These are phyloP conservation scores for Chamaetylas fuelleborni DNA, from an alignment of 2,113 vertebrate genomes.

Conservation along the genomic window DNA sequence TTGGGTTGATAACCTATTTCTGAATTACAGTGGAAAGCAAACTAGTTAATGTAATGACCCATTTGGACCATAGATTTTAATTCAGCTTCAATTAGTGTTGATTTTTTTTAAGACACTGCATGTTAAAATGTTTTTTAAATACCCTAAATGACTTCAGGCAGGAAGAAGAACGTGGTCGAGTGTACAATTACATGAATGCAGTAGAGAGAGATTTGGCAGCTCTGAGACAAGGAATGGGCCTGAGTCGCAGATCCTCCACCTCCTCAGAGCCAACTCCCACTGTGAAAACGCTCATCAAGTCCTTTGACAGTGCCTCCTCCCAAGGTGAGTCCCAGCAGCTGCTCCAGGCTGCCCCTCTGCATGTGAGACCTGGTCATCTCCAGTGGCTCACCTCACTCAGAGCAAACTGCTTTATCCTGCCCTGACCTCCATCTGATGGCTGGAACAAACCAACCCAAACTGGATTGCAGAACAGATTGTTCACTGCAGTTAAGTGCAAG, in stretches of 20 bases:
- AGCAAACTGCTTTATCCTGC: neutral
- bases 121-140: neutral
- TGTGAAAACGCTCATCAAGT: slow-evolving; percentile 96
- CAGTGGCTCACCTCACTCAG: neutral
- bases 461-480: neutral
- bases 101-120: neutral
- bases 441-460: neutral
- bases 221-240: slow-evolving; percentile 91
- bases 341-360: neutral
- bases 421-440: neutral
- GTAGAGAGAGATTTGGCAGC: slow-evolving; percentile 93
- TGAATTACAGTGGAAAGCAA: neutral
- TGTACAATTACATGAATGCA: slow-evolving; percentile 97
- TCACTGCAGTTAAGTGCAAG: neutral
- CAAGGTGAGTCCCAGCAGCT: slow-evolving; percentile 76
- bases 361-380: neutral
- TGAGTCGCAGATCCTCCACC: slow-evolving; percentile 90
- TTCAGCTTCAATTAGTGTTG: neutral
- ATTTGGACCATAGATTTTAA: neutral
- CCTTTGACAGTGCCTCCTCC: slow-evolving; percentile 93
- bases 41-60: neutral
- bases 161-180: slow-evolving; percentile 93
- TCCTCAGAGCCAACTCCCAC: slow-evolving; percentile 94
- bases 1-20: neutral
- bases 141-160: slow-evolving; percentile 75